Evolutionary conservation across 2,797 vertebrate genomes (phyloP), one percentile per base, ranked within the genome.

Genomic region (Phoebastria nigripes): DNA sequence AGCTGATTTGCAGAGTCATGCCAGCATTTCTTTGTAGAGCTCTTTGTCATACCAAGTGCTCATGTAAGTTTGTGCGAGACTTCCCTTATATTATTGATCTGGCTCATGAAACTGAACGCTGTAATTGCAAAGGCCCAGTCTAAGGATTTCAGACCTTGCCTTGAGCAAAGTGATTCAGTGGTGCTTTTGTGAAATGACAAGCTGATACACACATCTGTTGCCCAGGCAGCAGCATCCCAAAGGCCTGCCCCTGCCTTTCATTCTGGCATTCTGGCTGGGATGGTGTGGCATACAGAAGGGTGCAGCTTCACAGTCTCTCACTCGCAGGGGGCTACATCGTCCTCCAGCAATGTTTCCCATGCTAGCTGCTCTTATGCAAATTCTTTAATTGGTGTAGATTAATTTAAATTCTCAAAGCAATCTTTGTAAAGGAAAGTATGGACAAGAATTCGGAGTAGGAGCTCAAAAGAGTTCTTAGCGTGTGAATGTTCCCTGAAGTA

Each of bases 211-310:
- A 11, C 24, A 15, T 28, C 28, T 58, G 17, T 26, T 90, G 21
- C 58, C 2, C 3, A 67, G 63, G 12, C 49, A 44, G 41, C 31
- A 52, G 17, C 20, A 25, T 16, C 41, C 31, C n/a, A 51, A 72
- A 67, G 28, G 28, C 15, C 67, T 72, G 11, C 7, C 11, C 6
- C 4, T 14, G 15, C 12, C 17, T 80, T 51, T 51, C 6, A 0
- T 54, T 73, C 20, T 17, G 4, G 1, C 6, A 0, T 54, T 73
- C 20, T 17, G 4, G 1, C 22, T 37, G 35, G 22, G 7, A 11
- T 44, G 24, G 15, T 49, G 35, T 31, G 13, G 10, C 22, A 5
- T 35, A 37, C 13, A 62, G 46, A 54, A 67, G 7, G 4, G 20
- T 66, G 58, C 42, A 54, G 13, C 44, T 78, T 77, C 1, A 0